Percentiles rank a stretch among this genome's conserved stretches.
Conservation (phyloP, 2,113 vertebrate genomes). For the Entelurus aequoreus region DNA sequence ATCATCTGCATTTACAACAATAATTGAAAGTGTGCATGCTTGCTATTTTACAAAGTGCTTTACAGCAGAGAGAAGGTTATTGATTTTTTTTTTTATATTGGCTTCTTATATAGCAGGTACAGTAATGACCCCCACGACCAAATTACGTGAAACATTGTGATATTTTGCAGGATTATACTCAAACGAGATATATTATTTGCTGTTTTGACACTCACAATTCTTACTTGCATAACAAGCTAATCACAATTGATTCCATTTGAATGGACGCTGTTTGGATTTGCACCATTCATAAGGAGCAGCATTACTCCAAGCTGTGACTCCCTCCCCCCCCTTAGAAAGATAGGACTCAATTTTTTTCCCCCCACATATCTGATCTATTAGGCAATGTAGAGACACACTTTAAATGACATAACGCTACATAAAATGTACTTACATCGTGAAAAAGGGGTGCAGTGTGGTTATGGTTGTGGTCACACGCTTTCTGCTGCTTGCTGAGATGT, state of each 20-base stretch:
- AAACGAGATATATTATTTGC: no score
- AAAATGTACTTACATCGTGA: constrained; percentile 57
- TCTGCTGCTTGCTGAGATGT: constrained; percentile 49
- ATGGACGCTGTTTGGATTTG: constrained; percentile 11
- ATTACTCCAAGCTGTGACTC: background rate
- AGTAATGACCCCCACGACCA: no score
- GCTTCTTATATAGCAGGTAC: no score
- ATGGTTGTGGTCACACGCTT: constrained; percentile 53
- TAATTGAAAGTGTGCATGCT: background rate
- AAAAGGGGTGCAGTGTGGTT: constrained; percentile 58
- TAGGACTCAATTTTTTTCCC: background rate
- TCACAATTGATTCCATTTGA: constrained; percentile 16
- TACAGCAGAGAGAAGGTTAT: background rate
- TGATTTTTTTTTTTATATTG: no score
- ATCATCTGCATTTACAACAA: constrained; percentile 4
- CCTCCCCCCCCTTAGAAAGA: no score
- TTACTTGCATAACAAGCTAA: constrained; percentile 41
- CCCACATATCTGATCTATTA: background rate
- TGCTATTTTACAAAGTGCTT: constrained; percentile 4
- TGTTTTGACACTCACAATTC: constrained; percentile 43
- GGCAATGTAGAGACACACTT: background rate
- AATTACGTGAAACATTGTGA: no score
- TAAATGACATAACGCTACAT: no score
- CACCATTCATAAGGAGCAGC: constrained; percentile 37
- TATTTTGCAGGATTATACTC: no score